Evolutionary conservation across 2,797 vertebrate species (phyloP), one percentile per base, ranked within the genome.

Genomic region (Pyrocephalus nanus): DNA sequence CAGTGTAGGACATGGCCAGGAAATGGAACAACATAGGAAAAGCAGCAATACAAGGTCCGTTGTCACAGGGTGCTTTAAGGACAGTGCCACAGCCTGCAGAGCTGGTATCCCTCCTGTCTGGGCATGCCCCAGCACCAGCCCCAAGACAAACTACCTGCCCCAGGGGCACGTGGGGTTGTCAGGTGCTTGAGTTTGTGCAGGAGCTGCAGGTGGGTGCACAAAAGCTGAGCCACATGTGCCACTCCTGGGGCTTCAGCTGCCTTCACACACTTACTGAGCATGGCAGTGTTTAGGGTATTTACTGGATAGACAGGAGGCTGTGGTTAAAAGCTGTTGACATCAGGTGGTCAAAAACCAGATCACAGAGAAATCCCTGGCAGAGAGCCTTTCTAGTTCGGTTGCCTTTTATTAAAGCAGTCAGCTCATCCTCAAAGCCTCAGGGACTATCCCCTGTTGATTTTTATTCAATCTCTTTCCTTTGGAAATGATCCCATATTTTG

Each of bases 391-490:
- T 88, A 62, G 79, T 66, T 81, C 48, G 6, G 26, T 2, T 50
- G 34, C 53, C 26, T 73, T 84, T 54, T 40, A 77, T 54, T 61
- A 61, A 42, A 83, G 64, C 50, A 80, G 50, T 61, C 45, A 69
- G 60, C 45, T 55, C 32, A 48, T 32, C 65, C 66, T 64, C 53
- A 81, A 66, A 89, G 61, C 71, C 65, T 77, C 53, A 23, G 57
- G 71, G 61, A 71, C 29, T 23, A 47, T 23, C 17, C 27, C 17
- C 47, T 62, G 50, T 26, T 71, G 71, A 14, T 72, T 89, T 93
- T 91, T 69, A 60, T 79, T 94, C 89, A 61, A 47, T 43, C 8
- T 77, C 43, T 89, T 92, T 71, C 29, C 54, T 91, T 85, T 91
- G 61, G 84, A 88, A 93, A 61, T 34, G 9, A 51, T 82, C 34